A percentile compares a stretch with the other conserved stretches of the same genome.
phyloP scores from a whole-genome alignment of 2,888 invertebrate species.

The Cybosia mesomella region DNA sequence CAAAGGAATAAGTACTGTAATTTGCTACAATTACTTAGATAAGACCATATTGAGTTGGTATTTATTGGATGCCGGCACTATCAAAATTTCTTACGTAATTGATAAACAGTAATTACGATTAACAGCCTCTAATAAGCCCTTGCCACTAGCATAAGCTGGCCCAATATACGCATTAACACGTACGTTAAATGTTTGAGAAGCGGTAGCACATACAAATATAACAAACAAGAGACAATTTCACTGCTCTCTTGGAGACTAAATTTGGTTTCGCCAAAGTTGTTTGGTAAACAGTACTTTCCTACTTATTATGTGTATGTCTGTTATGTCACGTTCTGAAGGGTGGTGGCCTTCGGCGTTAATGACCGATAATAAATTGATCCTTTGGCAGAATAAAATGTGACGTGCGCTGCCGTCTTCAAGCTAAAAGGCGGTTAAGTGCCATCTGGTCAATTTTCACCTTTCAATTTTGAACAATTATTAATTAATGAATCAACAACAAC shows the following conservation, averaged over 20 bases:
- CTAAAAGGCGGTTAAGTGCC: too few species aligned
- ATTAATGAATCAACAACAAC: too few species aligned
- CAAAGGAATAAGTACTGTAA: too few species aligned
- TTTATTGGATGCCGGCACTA: neutral
- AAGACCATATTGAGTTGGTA: too few species aligned
- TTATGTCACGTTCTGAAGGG: slow-evolving; percentile 2
- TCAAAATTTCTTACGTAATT: neutral
- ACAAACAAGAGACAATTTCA: slow-evolving; percentile 10
- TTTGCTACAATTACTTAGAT: too few species aligned
- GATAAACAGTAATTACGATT: slow-evolving; percentile 9
- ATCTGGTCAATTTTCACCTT: too few species aligned
- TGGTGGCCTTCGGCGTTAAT: neutral
- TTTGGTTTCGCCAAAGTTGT: slow-evolving; percentile 4
- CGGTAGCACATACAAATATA: slow-evolving; percentile 8
- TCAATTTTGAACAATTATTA: too few species aligned
- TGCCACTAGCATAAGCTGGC: slow-evolving; percentile 10
- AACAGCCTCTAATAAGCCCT: slow-evolving; percentile 11
- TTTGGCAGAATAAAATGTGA: neutral
- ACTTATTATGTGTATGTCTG: neutral
- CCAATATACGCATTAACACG: slow-evolving; percentile 15
- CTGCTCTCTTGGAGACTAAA: slow-evolving; percentile 1
- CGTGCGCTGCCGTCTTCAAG: neutral
- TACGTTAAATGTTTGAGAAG: slow-evolving; percentile 15
- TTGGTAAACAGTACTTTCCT: neutral
- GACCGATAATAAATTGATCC: neutral